Base-by-base conservation (phyloP, 1,140 invertebrate genomes). In the Drosophila sp. region DNA sequence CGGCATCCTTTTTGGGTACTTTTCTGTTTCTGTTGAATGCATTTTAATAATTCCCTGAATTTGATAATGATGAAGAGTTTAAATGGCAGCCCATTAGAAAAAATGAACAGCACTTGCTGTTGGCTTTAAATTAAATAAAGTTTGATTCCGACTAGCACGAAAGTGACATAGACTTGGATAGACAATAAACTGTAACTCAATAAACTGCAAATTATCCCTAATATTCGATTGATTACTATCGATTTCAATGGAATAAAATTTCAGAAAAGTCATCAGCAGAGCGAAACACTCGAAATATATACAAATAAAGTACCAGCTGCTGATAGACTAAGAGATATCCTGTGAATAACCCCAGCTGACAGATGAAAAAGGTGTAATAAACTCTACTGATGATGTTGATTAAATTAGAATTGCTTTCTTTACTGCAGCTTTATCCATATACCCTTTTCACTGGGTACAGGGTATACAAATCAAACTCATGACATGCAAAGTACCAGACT, bases 141-240 rank as follows among this genome's bases (percentile, higher is more conserved):
- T 13, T 11, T 27, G 8, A 8, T 13, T 5, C 29, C 5, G 29
- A n/a, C 6, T 13, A 7, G 8, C 2, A 9, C 25, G 9, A 45
- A 48, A 50, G 16, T 51, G 29, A 18, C 48, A 29, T 9, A 27
- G 13, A 54, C 9, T 27, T 2, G 14, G 6, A 4, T 36, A 29
- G 14, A 40, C 38, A 43, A 64, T 54, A 66, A 57, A 66, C 36
- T 56, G 25, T 57, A 70, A 71, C 48, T 41, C 61, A 78, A 71
- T 75, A 71, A 78, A 63, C 64, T 63, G 27, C 27, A 34, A 50
- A 66, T 62, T 74, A 40, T 70, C 29, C 65, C 27, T 65, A 71
- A 77, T 67, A 67, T 61, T 63, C 72, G 51, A 77, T 57, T 77
- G 63, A 77, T 79, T 69, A 56, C 58, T 66, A 79, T 77, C 64